Evolutionary conservation across 1,140 invertebrate genomes (phyloP), one percentile per base, ranked within the genome.

Genomic region (Andrena cerasifolii): DNA sequence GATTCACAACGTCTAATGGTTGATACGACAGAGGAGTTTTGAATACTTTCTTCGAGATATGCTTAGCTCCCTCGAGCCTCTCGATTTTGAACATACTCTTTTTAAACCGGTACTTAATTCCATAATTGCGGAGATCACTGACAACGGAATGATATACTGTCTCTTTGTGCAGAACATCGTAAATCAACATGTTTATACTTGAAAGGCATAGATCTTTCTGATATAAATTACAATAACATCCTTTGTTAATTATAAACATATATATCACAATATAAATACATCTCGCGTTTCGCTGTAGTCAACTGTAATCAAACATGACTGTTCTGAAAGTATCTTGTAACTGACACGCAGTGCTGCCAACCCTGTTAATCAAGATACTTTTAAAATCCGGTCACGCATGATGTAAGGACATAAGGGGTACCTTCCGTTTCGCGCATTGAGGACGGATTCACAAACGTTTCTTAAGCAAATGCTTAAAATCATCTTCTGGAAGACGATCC

Each of bases 61-160:
- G 70, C 43, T 76, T 76, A 53, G 80, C 83, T 40, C 80, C 73
- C 47, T 89, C 86, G 0, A 28, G 6, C 71, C 87, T 87, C 88
- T 94, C 93, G 86, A 90, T 92, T 24, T 84, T 90, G 91, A 85
- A 84, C 75, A 93, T 93, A 51, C 91, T 93, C 83, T 95, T 95
- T 83, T 95, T 95, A 49, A 93, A 89, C 66, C 94, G 93, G 88
- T 94, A 94, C 88, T 95, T 96, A 84, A 95, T 93, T 36, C 95
- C 95, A 5, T 94, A 92, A 82, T 91, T 93, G 79, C 94, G 93
- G 63, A 96, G 90, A 91, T 95, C 94, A 71, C 92, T 91, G 21
- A 94, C 89, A 47, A 95, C 93, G 77, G 94, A 93, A 66, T 93
- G 93, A 84, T 94, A 93, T 58, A 95, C 93, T 91, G 95, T 94